A percentile compares a stretch with the other conserved stretches of the same genome.
Evolutionary conservation across 2,113 vertebrate genomes (phyloP).

Genomic region (Ovibos moschatus): DNA sequence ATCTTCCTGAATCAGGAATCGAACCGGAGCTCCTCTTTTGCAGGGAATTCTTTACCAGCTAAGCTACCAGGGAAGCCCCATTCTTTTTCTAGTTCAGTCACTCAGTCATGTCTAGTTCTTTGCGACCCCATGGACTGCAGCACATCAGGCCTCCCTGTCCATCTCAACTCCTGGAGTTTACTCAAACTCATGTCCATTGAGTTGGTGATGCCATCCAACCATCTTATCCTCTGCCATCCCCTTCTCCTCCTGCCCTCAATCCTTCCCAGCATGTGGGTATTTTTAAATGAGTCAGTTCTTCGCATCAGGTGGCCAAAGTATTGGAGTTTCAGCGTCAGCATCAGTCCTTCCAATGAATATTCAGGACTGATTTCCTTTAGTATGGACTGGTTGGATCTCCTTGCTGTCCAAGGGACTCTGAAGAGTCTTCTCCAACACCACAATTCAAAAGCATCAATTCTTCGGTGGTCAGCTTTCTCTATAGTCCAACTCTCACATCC

Average conservation of each 20-base stretch:
- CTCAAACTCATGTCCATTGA: neutral
- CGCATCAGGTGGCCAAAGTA: neutral
- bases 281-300: neutral
- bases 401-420: neutral
- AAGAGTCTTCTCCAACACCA: neutral
- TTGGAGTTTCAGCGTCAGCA: neutral
- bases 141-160: neutral
- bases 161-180: neutral
- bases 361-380: neutral
- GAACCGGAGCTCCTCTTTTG: neutral
- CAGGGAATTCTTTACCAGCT: neutral
- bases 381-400: neutral
- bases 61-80: neutral
- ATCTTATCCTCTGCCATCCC: neutral
- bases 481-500: neutral
- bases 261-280: neutral
- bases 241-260: neutral
- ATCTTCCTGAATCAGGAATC: neutral
- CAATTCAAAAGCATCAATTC: neutral
- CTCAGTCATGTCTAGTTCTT: neutral
- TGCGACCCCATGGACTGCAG: neutral
- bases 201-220: neutral
- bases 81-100: neutral
- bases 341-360: neutral
- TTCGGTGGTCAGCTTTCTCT: fast-evolving